Evolutionary conservation across 2,113 vertebrate species (phyloP), one percentile per base, ranked within the genome.

Genomic region (Gavia stellata): DNA sequence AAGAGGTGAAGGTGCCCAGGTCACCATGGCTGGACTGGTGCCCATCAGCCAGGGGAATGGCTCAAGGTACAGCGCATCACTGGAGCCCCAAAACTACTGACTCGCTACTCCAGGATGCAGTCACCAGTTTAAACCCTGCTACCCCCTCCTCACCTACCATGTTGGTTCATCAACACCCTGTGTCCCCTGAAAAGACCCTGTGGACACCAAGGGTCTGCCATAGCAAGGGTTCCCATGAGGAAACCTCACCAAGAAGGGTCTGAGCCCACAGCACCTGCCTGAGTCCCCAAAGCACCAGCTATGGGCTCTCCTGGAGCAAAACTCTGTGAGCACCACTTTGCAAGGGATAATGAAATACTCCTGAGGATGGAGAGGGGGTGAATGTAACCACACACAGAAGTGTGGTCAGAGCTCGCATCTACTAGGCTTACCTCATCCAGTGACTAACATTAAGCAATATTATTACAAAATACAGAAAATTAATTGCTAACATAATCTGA

Each of bases 41-140:
- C 3, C 25, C 25, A 50, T 0, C 0, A 59, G 8, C 25, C 24
- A 33, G 10, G 16, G 29, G 29, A 91, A n/a, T 7, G 4, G 21
- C 38, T 67, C 16, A 58, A 58, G n/a, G n/a, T 11, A 28, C 45
- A n/a, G 7, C 0, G 1, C 15, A 34, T 40, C 36, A 21, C 31
- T 67, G 33, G 26, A 84, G 17, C 29, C 29, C 33, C 49, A 24
- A 34, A 71, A 67, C 29, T 55, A 67, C 24, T 1, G 2, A 14
- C 7, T 61, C 17, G 1, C 6, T n/a, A 24, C 10, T 58, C 38
- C 44, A 44, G 17, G 19, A 62, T 50, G 9, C 52, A 67, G 9
- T 33, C 34, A 81, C 9, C 7, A 7, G 2, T 42, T 81, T 28
- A 81, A 88, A 56, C 3, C 8, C n/a, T 28, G 18, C 66, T 21